Percentiles rank a stretch among this genome's conserved stretches.
Evolutionary conservation across 1,140 invertebrate genomes (phyloP).

Genomic region (Anastrepha obliqua): DNA sequence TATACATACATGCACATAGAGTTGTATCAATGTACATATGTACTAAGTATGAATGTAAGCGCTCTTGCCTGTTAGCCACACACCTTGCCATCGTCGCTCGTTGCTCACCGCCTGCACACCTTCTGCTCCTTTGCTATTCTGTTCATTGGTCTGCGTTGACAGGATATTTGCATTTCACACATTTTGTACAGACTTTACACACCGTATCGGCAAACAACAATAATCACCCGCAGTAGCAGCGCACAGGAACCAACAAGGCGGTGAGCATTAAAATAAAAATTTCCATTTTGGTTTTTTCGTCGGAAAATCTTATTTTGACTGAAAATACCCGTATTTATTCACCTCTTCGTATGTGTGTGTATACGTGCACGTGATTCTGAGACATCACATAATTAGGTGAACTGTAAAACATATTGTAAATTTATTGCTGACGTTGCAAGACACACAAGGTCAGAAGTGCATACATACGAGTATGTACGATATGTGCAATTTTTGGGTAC

Average conservation of each 20-base stretch:
- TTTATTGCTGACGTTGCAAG: conserved; percentile 7
- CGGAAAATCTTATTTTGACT: conserved; percentile 3
- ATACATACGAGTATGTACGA: background rate
- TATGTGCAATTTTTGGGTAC: background rate
- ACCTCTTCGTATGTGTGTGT: background rate
- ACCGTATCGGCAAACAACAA: conserved; percentile 6
- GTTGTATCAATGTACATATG: background rate
- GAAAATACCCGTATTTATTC: background rate
- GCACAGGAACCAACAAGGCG: background rate
- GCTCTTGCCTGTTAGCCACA: background rate
- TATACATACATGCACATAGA: background rate
- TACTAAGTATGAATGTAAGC: background rate
- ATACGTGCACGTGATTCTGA: background rate
- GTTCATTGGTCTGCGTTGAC: conserved; percentile 12
- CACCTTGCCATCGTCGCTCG: background rate
- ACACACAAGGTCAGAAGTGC: background rate
- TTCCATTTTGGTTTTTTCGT: background rate
- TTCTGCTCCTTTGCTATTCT: conserved; percentile 7
- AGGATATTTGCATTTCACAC: conserved; percentile 55
- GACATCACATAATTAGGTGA: conserved; percentile 17
- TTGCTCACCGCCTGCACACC: background rate
- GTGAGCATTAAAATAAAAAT: conserved; percentile 43
- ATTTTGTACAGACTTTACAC: conserved; percentile 49
- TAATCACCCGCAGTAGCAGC: background rate
- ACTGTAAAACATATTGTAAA: conserved; percentile 3